These are phyloP conservation scores for Tachuris rubrigastra DNA, from an alignment of 2,113 vertebrate genomes.

Conservation along the genomic window DNA sequence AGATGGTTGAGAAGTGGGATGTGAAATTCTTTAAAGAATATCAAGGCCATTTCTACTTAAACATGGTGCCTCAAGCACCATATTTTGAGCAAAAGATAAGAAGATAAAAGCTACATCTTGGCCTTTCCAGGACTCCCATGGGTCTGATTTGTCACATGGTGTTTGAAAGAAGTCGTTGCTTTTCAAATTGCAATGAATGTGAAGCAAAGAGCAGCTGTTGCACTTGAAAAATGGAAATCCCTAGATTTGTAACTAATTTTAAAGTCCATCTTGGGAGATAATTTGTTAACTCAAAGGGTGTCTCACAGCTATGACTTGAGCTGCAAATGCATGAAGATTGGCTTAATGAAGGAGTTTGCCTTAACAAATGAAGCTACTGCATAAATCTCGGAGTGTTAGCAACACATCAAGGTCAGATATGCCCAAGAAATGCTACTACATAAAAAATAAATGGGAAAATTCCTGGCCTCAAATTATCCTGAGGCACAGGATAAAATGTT, in stretches of 20 bases:
- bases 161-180: background rate
- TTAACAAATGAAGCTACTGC: background rate
- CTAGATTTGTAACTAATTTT: background rate
- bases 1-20: background rate
- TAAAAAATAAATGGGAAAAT: background rate
- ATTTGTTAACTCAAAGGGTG: background rate
- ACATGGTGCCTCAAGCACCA: background rate
- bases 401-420: background rate
- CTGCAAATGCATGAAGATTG: background rate
- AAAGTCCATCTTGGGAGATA: background rate
- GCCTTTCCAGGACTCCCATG: rapidly evolving
- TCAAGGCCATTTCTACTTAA: background rate
- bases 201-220: background rate
- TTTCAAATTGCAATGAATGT: background rate
- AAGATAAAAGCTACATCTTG: background rate
- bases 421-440: background rate
- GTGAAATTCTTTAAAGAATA: background rate
- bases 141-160: background rate
- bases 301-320: background rate
- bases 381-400: background rate
- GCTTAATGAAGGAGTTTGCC: background rate
- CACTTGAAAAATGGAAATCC: rapidly evolving
- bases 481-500: background rate
- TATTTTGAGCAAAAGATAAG: background rate
- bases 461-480: background rate